Evolutionary conservation across 2,113 vertebrate genomes (phyloP), one percentile per base, ranked within the genome.

Genomic region (Cisticola juncidis): DNA sequence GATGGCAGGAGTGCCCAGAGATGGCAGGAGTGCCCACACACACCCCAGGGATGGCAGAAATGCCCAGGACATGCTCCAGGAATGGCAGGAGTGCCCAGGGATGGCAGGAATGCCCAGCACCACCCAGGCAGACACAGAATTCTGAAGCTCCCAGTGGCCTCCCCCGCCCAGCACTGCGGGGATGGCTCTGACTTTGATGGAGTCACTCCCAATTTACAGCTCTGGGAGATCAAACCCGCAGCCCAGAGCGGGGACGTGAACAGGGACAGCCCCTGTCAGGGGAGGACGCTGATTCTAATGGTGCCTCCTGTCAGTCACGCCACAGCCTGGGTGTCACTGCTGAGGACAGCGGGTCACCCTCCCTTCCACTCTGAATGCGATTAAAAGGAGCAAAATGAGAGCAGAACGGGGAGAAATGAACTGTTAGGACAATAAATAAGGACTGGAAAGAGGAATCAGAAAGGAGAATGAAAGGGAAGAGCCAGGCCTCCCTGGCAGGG

Each of bases 161-260:
- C 56, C 77, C 44, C 92, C 9, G 1, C 38, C n/a, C 86, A 88
- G 86, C 89, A 24, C 83, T 45, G 89, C 73, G 35, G 77, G 25
- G 81, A 71, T 61, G 92, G 79, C 81, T 81, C 81, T 66, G 93
- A 81, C 95, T 96, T 90, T 95, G 95, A 94, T 81, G 95, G 90
- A 97, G 82, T 71, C 90, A 45, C 81, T 96, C 93, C 56, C 81
- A 36, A 96, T 95, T 96, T 94, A 96, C 92, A 95, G 93, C 95
- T 88, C 62, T 53, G 94, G 56, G 90, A 95, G 94, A 90, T 86
- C 87, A 93, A 66, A 70, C 48, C 81, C 45, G 74, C 17, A 78
- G 95, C 90, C 90, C 92, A 73, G 92, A 95, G 95, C 5, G 79
- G 54, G 45, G 58, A 72, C 56, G 20, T 94, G 77, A 77, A 86